phyloP scores from a whole-genome alignment of 2,797 vertebrate genomes.

The Carduelis carduelis region DNA sequence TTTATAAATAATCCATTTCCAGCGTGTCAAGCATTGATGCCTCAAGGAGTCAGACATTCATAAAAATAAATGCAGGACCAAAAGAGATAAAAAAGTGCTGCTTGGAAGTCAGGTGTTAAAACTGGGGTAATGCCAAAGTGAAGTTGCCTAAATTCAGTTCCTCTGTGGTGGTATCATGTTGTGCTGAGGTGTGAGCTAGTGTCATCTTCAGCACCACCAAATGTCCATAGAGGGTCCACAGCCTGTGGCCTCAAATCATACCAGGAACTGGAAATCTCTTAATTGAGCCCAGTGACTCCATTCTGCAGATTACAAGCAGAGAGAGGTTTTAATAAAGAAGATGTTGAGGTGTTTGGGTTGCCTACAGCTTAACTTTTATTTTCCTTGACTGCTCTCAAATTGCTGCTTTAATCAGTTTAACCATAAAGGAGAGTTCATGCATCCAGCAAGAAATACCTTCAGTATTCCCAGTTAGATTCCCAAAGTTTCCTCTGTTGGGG shows the following conservation, averaged over 20 bases:
- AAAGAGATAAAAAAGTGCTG: neutral
- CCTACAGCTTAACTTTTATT: neutral
- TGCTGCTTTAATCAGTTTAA: neutral
- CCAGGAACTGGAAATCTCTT: neutral
- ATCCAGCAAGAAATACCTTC: neutral
- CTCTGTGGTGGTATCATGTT: neutral
- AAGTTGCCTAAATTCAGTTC: neutral
- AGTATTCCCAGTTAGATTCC: neutral
- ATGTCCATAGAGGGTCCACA: accelerated
- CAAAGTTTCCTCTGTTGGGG: neutral
- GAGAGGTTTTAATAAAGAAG: neutral
- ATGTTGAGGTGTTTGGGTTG: neutral
- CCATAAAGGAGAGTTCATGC: neutral
- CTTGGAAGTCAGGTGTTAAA: neutral
- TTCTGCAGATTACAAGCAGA: neutral
- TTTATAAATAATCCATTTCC: constrained; percentile 29
- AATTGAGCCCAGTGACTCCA: neutral
- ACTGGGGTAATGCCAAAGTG: neutral
- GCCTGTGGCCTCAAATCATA: neutral
- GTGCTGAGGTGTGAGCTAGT: accelerated
- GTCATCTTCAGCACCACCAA: neutral
- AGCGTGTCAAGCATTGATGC: neutral
- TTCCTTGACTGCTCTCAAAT: neutral
- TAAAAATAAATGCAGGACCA: neutral
- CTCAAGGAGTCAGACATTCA: neutral